Evolutionary conservation across 2,888 invertebrate genomes (phyloP), one percentile per base, ranked within the genome.

Genomic region (Drosophila leonis): DNA sequence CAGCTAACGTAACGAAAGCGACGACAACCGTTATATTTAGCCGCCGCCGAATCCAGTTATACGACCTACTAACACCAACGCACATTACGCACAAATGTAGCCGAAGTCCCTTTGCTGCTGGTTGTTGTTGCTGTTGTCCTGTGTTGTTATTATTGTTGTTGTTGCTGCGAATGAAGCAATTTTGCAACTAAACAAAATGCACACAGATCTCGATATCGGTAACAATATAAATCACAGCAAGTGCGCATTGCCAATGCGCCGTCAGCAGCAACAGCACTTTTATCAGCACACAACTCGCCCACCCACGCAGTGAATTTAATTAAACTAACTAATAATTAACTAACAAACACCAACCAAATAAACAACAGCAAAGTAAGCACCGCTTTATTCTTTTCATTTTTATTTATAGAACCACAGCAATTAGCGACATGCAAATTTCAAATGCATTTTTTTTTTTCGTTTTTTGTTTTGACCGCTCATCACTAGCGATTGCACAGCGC

Each of bases 241-340:
- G 65, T 80, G 78, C 71, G 79, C 80, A 65, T 48, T 80, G 63
- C 78, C 76, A 68, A 70, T 78, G 79, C 76, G 72, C 65, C 71
- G 67, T 51, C 80, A 83, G 64, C 86, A 83, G 63, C 83, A 80
- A 66, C 83, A 81, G 82, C 84, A 87, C 78, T 78, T 70, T 80
- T 86, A 81, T 77, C 78, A 83, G 77, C 85, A 86, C 81, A 81
- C 84, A 75, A 83, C 89, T 76, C 89, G 89, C 72, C 87, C 86
- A 83, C 89, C 89, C 73, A 88, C 86, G 87, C 85, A 80, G 82
- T 78, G 82, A 86, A 78, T 73, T 65, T 44, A 67, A 70, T 52
- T 60, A 65, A 61, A 66, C 57, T 72, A 54, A 67, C 54, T 39
- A 64, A 59, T 33, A 33, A 59, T 35, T 31, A 31, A n/a, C n/a